Evolutionary conservation across 2,797 vertebrate species (phyloP), one percentile per base, ranked within the genome.

Genomic region (Todus mexicanus): DNA sequence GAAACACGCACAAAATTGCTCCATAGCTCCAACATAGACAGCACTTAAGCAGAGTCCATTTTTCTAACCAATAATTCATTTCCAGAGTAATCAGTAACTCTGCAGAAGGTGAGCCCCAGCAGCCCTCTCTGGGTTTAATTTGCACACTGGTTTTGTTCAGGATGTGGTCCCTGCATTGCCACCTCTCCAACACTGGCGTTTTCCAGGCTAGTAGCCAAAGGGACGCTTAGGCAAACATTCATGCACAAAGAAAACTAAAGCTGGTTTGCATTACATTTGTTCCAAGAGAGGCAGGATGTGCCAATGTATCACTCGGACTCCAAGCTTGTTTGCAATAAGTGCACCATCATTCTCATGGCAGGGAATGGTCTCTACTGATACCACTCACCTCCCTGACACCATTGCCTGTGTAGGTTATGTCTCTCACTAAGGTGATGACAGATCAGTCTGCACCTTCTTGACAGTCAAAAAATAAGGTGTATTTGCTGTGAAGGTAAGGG

Each of bases 121-220:
- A 83, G 70, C 35, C n/a, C 25, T n/a, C 51, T 26, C 72, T 33
- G 31, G 3, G 26, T 65, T 88, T 86, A 35, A 73, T 84, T 70
- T 80, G 61, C 35, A 61, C 65, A 1, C 47, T 60, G 56, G 22
- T 86, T 96, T 89, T 74, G 45, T 60, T 87, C 69, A 38, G 82
- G 73, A 68, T 8, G n/a, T 6, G 1, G 21, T 86, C 47, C 71
- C 75, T 53, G 63, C 60, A 6, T 66, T 5, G 1, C 40, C 48
- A 59, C 73, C 73, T 84, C 53, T 76, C 80, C 59, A 57, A 4
- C 33, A 8, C n/a, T 40, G 76, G 76, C 63, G 25, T 74, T 93
- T 93, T 84, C 81, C 88, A 93, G 95, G 86, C 78, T 68, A 61
- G 56, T 54, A 89, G 93, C 86, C 92, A 63, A 87, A 64, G 40